These are phyloP conservation scores for Nomada lathburiana DNA, from an alignment of 2,888 invertebrate genomes.

Conservation along the genomic window DNA sequence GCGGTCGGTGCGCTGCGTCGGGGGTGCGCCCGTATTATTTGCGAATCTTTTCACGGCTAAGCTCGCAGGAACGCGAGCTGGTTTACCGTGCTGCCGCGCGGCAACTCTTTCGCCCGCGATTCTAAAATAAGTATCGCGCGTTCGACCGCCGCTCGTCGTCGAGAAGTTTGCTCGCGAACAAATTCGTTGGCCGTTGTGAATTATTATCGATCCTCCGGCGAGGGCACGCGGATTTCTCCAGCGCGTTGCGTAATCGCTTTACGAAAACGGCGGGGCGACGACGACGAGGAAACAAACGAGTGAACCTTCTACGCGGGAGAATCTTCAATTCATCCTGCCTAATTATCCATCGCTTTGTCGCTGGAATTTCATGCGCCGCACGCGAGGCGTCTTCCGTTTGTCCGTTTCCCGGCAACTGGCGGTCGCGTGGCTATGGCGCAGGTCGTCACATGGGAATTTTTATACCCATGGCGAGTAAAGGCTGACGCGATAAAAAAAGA, in stretches of 20 bases:
- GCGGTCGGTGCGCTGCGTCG: background rate
- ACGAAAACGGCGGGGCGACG: background rate
- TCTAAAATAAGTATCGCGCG: slow-evolving; percentile 3
- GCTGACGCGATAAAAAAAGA: slow-evolving; percentile 43
- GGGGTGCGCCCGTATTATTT: background rate
- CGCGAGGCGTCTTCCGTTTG: slow-evolving; percentile 25
- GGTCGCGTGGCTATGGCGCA: slow-evolving; percentile 18
- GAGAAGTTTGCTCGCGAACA: background rate
- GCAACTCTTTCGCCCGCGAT: background rate
- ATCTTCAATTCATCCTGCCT: slow-evolving; percentile 27
- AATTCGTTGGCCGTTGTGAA: background rate
- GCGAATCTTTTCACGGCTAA: background rate
- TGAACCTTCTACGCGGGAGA: background rate
- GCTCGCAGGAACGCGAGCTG: too few species aligned
- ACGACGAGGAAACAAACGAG: background rate
- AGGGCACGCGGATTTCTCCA: background rate
- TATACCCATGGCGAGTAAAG: slow-evolving; percentile 53
- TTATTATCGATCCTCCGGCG: background rate
- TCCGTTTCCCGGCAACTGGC: background rate
- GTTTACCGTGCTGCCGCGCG: too few species aligned
- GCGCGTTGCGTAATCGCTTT: background rate
- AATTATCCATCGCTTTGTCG: slow-evolving; percentile 36
- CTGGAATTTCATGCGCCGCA: slow-evolving; percentile 22
- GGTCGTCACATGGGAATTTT: slow-evolving; percentile 40
- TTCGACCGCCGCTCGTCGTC: background rate